Base-by-base conservation (phyloP, 2,113 vertebrate genomes). In the Platichthys stellatus region DNA sequence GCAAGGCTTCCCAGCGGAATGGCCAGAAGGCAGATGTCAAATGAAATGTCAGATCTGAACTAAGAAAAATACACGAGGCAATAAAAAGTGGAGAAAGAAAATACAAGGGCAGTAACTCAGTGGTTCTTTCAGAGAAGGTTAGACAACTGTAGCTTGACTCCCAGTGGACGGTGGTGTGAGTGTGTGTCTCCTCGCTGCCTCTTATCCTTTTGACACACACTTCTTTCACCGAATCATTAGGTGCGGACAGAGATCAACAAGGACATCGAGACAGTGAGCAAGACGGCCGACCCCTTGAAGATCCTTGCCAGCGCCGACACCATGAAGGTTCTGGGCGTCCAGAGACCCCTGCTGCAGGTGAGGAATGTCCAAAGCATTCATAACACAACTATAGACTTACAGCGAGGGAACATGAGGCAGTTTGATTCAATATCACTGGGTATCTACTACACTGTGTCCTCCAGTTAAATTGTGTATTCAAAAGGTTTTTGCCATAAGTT, bases 241-340 rank as follows among this genome's bases (percentile, higher is more conserved):
- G 98, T 99, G 73, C 93, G 97, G 72, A 93, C 95, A 1, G 98
- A 99, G 88, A 98, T 98, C 90, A 99, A 98, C 92, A 99, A 99
- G 63, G 98, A 99, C 86, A 98, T 99, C 0, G 96, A 98, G 84
- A 93, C 95, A 0, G 97, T 97, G 86, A 99, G 97, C 0, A 99
- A 99, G 72, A 93, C 95, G 0, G 93, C 98, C 0, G 98, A 99
- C 63, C 97, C 98, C 0, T 83, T 99, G 81, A 99, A 99, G 67
- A 95, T 97, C 72, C 66, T 99, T 5, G 98, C 98, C 65, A 98
- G 91, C 0, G 97, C 97, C 0, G 98, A 99, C 60, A 98, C 98
- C 84, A 99, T 99, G 98, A 99, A 98, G 84, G 73, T 95, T 12
- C 92, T 99, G 0, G 97, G 96, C 0, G 96, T 98, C 31, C 98